Base-by-base conservation (phyloP, 2,888 invertebrate species). In the Monochamus alternatus region DNA sequence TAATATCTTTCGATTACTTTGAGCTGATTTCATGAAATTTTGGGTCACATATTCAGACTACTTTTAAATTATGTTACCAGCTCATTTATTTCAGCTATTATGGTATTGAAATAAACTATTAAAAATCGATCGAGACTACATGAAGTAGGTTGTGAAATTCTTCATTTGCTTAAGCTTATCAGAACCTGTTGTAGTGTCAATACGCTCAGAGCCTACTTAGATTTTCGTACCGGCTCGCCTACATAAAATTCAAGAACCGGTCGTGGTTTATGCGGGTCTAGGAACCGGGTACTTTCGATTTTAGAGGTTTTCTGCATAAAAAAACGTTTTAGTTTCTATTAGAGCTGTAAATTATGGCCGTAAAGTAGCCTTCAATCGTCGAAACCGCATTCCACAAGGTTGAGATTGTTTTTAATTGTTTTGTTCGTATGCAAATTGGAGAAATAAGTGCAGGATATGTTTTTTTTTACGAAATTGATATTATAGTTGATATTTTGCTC, bases 91-190 rank as follows among this genome's bases (percentile, higher is more conserved):
- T 22, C 22, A 22, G 22, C 22, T 22, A 22, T 22, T 22, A 22
- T 22, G 22, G 22, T 22, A 22, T 22, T 22, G 22, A 22, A 22
- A 22, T 22, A 22, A 22, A 22, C 22, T 22, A 9, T 47, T 47
- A 47, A 47, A 47, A 47, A 47, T 47, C 47, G 7, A 10, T 47
- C 38, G 0, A 38, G 5, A 38, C 38, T 7, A 38, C 38, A 38
- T 38, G 62, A 62, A 62, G 12, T 63, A 43, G 14, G 43, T 43
- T 43, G 62, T 63, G 62, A 63, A 63, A 63, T 63, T 63, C 47
- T 47, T 47, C 43, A 32, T 60, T 9, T 63, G 62, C 38, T 63
- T n/a, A 63, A 63, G 38, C 8, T 5, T 63, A 7, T 14, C 38
- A 63, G 43, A 63, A 63, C 38, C 8, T 7, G 62, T 43, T 43